Conservation (phyloP, 1,140 invertebrate genomes). For the Lordiphosa stackelbergi region DNA sequence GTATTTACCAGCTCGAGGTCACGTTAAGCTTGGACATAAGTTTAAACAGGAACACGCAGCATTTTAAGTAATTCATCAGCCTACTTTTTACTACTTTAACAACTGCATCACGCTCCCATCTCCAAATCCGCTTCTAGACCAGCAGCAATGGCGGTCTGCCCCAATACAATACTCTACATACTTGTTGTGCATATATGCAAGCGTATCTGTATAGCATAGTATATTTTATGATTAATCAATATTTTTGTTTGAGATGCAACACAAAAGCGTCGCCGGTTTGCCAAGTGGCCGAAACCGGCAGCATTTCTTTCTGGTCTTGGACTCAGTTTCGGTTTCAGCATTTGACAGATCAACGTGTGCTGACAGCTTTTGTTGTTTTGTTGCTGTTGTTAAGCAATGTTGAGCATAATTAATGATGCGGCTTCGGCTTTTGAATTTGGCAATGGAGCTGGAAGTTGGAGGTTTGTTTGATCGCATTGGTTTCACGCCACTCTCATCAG, state of each 20-base stretch:
- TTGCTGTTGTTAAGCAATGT: constrained; percentile 48
- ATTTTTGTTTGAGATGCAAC: constrained; percentile 68
- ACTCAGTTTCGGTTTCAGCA: constrained; percentile 38
- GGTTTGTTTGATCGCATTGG: constrained; percentile 65
- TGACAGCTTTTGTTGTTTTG: constrained; percentile 65
- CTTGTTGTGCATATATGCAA: background rate
- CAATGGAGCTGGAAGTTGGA: constrained; percentile 40
- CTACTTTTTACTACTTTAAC: background rate
- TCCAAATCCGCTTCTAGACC: constrained; percentile 4
- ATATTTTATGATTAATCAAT: constrained; percentile 70
- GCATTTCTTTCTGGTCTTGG: constrained; percentile 47
- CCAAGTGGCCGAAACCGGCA: constrained; percentile 46
- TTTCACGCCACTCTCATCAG: constrained; percentile 53
- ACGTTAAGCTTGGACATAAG: too few relatives aligned
- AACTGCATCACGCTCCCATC: background rate
- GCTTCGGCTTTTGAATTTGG: constrained; percentile 69
- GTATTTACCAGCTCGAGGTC: too few relatives aligned
- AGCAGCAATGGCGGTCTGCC: constrained; percentile 48
- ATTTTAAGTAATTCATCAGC: too few relatives aligned
- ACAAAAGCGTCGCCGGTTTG: constrained; percentile 54
- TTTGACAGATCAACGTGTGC: constrained; percentile 73
- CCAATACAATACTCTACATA: background rate
- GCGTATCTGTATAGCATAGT: constrained; percentile 1
- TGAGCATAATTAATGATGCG: constrained; percentile 75
- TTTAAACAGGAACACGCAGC: too few relatives aligned